These are phyloP conservation scores for Euwallacea fornicatus DNA, from an alignment of 1,140 invertebrate genomes.

Conservation along the genomic window DNA sequence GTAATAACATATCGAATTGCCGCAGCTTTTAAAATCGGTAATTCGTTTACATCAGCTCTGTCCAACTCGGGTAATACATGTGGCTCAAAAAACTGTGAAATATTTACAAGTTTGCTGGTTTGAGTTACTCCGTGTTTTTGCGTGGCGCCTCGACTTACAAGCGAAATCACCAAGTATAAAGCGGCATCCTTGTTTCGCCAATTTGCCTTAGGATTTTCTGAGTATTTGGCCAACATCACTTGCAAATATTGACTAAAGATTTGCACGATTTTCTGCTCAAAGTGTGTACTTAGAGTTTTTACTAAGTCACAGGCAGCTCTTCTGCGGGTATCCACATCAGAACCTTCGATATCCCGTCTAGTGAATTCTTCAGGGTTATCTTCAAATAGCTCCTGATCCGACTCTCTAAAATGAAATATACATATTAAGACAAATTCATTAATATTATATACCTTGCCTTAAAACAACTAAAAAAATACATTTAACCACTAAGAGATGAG, in stretches of 20 bases:
- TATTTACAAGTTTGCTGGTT: conserved; percentile 84
- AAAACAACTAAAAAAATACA: too few species aligned
- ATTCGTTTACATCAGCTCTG: conserved; percentile 76
- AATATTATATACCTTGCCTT: too few species aligned
- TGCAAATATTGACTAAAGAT: conserved; percentile 90
- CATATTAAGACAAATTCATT: too few species aligned
- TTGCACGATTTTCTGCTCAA: conserved; percentile 89
- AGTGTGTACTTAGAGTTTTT: conserved; percentile 82
- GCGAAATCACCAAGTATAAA: conserved; percentile 92
- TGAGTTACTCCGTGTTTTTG: conserved; percentile 89
- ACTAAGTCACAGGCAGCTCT: conserved; percentile 96
- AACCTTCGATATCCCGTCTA: conserved; percentile 94
- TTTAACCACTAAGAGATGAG: too few species aligned
- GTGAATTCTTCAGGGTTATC: conserved; percentile 99
- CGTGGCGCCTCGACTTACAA: conserved; percentile 89
- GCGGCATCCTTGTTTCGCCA: conserved; percentile 97
- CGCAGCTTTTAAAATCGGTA: conserved; percentile 93
- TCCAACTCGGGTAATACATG: conserved; percentile 87
- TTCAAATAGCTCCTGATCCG: conserved; percentile 95
- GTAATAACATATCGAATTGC: conserved; percentile 95
- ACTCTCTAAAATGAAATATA: conserved; percentile 58
- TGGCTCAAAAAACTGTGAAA: conserved; percentile 82
- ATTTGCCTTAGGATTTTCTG: conserved; percentile 70
- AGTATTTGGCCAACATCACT: conserved; percentile 78
- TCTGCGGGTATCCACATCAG: conserved; percentile 94